Conservation (phyloP, 2,888 invertebrate species). For the Papilio elwesi region DNA sequence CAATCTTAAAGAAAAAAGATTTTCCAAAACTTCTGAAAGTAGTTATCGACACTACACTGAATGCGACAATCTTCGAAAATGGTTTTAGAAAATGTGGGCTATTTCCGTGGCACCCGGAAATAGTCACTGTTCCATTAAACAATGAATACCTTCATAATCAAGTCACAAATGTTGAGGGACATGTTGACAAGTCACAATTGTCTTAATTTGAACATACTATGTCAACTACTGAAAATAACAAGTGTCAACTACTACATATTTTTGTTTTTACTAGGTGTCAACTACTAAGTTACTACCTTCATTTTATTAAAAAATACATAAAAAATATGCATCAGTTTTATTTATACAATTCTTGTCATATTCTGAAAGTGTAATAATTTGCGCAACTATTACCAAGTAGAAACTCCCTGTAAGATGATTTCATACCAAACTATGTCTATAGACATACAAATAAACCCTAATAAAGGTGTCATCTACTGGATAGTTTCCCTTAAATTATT, state of each 20-base stretch:
- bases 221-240: slow-evolving; percentile 23
- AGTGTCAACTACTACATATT: slow-evolving; percentile 24
- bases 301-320: background rate
- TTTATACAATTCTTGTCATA: no score
- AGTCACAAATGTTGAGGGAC: slow-evolving; percentile 38
- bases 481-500: no score
- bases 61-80: slow-evolving; percentile 39
- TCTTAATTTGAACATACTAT: slow-evolving; percentile 23
- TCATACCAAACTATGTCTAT: no score
- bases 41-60: slow-evolving; percentile 37
- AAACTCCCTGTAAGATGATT: no score
- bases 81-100: slow-evolving; percentile 40
- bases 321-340: no score
- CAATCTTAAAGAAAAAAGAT: background rate
- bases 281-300: slow-evolving; percentile 19
- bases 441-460: no score
- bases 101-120: slow-evolving; percentile 40
- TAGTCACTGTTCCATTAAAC: slow-evolving; percentile 36
- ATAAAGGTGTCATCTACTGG: no score
- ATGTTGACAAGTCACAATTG: no score
- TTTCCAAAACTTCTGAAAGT: slow-evolving; percentile 17
- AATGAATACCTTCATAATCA: slow-evolving; percentile 37
- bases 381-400: no score
- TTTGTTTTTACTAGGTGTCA: slow-evolving; percentile 25
- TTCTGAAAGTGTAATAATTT: no score